Base-by-base conservation (phyloP, 1,140 invertebrate genomes). In the Hylaeus volcanicus region DNA sequence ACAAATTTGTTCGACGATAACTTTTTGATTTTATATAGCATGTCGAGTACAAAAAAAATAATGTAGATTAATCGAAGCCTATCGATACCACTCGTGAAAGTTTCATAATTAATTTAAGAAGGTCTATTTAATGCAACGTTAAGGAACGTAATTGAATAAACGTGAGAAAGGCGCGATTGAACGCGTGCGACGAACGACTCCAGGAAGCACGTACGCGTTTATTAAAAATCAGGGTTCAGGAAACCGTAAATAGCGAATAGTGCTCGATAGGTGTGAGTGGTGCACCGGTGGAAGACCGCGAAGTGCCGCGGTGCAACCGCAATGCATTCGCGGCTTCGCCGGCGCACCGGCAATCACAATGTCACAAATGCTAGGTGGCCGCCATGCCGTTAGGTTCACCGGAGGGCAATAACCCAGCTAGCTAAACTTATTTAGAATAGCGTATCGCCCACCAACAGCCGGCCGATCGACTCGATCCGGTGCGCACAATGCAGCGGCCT, bases 391-490 rank as follows among this genome's bases (percentile, higher is more conserved):
- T 91, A 91, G 89, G 89, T 90, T 91, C 90, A 91, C 84, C 84
- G 65, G 89, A 90, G 90, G 90, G 86, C 90, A 91, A 91, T 91
- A 91, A 91, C 89, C 90, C 87, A 91, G 85, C 78, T 86, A 84
- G 85, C 85, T 86, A 89, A 90, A 90, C 89, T 91, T 90, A 91
- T 91, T 91, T 90, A 88, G 90, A 91, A 91, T 90, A 90, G 86
- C 85, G 70, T 86, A 82, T 77, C 81, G 81, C 84, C 84, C 85
- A 86, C 85, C 80, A 79, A 79, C 77, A 65, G 69, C 70, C 77
- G 60, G 51, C 77, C 77, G 71, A 74, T 74, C 77, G 51, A 11
- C 77, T 80, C 69, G 56, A 85, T 81, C 70, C 45, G 76, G 45
- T 39, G 51, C 60, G 71, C 76, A 64, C 72, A 45, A 71, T 72